A percentile compares a stretch with the other conserved stretches of the same genome.
These are phyloP conservation scores for Peromyscus polionotus DNA, from an alignment of 2,113 vertebrate genomes.

Conservation along the genomic window DNA sequence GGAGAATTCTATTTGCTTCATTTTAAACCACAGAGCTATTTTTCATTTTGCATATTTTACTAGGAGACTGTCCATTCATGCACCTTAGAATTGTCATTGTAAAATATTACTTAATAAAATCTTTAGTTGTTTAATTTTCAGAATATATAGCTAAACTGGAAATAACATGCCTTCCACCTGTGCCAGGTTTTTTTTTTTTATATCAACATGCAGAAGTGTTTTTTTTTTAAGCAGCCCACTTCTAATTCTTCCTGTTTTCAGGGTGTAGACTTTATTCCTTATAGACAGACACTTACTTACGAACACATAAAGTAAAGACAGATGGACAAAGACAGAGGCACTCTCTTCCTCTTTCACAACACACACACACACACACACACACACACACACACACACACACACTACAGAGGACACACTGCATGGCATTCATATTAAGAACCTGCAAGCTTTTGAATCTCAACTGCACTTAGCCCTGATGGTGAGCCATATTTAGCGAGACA, in stretches of 20 bases:
- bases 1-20: background rate
- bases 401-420: background rate
- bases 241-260: background rate
- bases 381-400: background rate
- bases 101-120: constrained; percentile 43
- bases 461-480: constrained; percentile 63
- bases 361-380: background rate
- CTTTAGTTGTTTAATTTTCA: constrained; percentile 22
- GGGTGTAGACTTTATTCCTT: background rate
- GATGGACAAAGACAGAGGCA: background rate
- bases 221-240: background rate
- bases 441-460: constrained; percentile 12
- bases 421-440: background rate
- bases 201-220: background rate
- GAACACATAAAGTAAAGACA: background rate
- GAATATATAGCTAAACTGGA: constrained; percentile 15
- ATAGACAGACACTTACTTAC: background rate
- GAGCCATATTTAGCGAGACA: constrained; percentile 77
- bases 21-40: background rate
- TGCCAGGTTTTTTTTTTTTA: background rate
- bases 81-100: background rate
- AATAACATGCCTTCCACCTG: background rate
- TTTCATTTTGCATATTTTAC: constrained; percentile 38
- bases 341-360: background rate
- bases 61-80: background rate